Percentiles rank a stretch among this genome's conserved stretches.
Evolutionary conservation across 2,113 vertebrate genomes (phyloP).

Genomic region (Xiphophorus maculatus): DNA sequence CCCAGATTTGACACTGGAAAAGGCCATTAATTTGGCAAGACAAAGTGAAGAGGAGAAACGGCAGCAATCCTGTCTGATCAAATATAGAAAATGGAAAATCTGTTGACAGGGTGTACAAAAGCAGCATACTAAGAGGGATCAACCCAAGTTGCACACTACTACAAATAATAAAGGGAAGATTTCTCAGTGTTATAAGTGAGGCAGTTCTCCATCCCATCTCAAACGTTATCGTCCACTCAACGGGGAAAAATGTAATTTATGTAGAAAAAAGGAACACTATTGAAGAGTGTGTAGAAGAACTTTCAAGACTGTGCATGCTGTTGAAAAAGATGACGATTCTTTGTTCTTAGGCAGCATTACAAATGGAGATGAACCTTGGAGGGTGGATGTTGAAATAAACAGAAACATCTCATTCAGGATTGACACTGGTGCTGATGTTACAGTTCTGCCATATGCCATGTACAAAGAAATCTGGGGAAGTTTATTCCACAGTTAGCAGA

Average conservation of each 20-base stretch:
- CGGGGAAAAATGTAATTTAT: not conserved
- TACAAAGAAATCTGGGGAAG: slow-evolving; percentile 18
- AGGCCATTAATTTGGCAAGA: not conserved
- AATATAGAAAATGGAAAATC: not conserved
- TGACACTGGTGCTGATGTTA: not conserved
- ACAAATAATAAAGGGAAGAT: not conserved
- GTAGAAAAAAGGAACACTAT: not conserved
- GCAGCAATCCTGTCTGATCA: not conserved
- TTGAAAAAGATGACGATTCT: not conserved
- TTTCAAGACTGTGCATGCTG: not conserved
- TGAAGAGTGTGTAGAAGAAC: not conserved
- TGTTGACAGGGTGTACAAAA: not conserved
- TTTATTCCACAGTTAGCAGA: slow-evolving; percentile 5
- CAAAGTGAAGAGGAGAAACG: not conserved
- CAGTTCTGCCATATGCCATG: not conserved
- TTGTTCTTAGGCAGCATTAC: not conserved
- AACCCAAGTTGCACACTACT: not conserved
- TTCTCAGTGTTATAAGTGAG: not conserved
- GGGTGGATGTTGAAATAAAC: not conserved
- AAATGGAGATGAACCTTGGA: not conserved
- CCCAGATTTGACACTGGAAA: not conserved
- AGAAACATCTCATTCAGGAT: not conserved
- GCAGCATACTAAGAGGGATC: not conserved
- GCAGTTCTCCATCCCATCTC: not conserved
- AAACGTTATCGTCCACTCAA: not conserved